Evolutionary conservation across 2,888 invertebrate species (phyloP), one percentile per base, ranked within the genome.

Genomic region (Pseudoips prasinana): DNA sequence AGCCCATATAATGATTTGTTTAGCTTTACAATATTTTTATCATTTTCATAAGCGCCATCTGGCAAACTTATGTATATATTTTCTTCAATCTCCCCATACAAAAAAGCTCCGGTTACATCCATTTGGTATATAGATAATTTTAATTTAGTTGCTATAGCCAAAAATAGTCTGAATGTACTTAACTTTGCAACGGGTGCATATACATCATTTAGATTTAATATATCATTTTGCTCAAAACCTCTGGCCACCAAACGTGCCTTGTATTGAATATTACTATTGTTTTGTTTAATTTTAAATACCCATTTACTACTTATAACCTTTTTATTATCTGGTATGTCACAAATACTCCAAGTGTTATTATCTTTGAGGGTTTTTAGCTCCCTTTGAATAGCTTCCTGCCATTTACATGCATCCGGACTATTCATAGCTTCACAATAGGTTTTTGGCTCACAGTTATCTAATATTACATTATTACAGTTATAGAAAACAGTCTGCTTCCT

Each of bases 251-350:
- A 14, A 1, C 52, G 39, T 2, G 58, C 55, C 28, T 55, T 55
- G 35, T 56, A 46, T 9, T 26, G n/a, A n/a, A 10, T 1, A 25
- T 4, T 18, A 23, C 39, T 25, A 20, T 8, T 14, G 8, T 25
- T 22, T 10, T 35, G 20, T 20, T 52, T 61, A 3, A 44, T 36
- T 29, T 51, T 57, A 33, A 60, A 62, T 0, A 62, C 57, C 59
- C 55, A 60, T 22, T 64, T 62, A 25, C 38, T 50, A 33, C 26
- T 43, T 1, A 57, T 24, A 0, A 35, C n/a, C 8, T 49, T 53
- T 8, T 20, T 19, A 29, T 18, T 33, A 1, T 5, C 19, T 1
- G 51, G 48, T 28, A 8, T 0, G 1, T 53, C 28, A 27, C 40
- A 40, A 3, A 38, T 1, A 2, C 27, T 22, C 53, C 50, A 52